These are phyloP conservation scores for Xylota sylvarum DNA, from an alignment of 2,888 invertebrate genomes.

Conservation along the genomic window DNA sequence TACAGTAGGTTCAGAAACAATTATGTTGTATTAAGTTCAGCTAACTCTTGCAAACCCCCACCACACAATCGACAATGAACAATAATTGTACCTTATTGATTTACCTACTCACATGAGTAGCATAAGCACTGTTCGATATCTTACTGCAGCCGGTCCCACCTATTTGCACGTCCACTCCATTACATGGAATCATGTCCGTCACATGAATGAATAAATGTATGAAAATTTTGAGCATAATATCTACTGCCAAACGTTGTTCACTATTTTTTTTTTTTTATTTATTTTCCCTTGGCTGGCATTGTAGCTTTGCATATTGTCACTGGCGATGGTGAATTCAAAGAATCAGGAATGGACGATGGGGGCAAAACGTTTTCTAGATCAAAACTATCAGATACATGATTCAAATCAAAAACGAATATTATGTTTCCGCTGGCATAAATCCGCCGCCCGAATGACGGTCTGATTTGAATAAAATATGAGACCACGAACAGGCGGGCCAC, in stretches of 20 bases:
- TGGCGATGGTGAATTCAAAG: conserved; percentile 25
- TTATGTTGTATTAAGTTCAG: conserved; percentile 33
- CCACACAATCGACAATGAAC: conserved; percentile 20
- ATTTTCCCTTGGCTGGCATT: conserved; percentile 38
- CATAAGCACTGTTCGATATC: conserved; percentile 9
- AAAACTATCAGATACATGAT: conserved; percentile 72
- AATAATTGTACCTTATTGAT: conserved; percentile 66
- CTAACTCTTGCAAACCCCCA: conserved; percentile 4
- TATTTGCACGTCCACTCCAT: conserved; percentile 60
- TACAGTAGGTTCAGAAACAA: too few relatives aligned
- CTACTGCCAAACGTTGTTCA: conserved; percentile 47
- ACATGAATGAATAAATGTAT: conserved; percentile 71
- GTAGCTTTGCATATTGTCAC: conserved; percentile 58
- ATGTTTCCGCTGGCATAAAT: conserved; percentile 75
- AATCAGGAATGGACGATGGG: conserved; percentile 54
- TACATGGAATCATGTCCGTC: conserved; percentile 72
- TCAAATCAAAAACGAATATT: conserved; percentile 74
- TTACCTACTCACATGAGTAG: conserved; percentile 38
- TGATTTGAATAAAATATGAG: conserved; percentile 77
- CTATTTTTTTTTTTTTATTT: conserved; percentile 23
- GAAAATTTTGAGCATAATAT: conserved; percentile 64
- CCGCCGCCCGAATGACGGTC: conserved; percentile 64
- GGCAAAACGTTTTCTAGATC: conserved; percentile 74
- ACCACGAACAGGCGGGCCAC: conserved; percentile 34
- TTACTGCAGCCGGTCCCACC: conserved; percentile 50